Percentiles rank a stretch among this genome's conserved stretches.
phyloP scores from a whole-genome alignment of 2,888 invertebrate genomes.

The Rhamphomyia laevipes region DNA sequence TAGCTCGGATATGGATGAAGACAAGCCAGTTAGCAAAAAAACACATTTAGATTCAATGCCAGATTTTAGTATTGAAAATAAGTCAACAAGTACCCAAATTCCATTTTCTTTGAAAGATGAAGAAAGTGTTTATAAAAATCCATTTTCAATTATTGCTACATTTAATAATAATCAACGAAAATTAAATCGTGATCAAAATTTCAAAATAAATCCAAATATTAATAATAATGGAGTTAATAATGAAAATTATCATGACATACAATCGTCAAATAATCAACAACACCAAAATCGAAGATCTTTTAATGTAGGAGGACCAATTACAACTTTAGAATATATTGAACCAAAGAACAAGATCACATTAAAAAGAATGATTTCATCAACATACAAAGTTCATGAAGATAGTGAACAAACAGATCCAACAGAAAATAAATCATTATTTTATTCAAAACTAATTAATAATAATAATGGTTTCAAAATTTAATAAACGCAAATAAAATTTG shows the following conservation, averaged over 20 bases:
- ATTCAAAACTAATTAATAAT: not conserved
- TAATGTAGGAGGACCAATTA: not conserved
- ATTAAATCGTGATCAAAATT: not conserved
- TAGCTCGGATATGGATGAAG: constrained; percentile 45
- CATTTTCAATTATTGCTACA: not conserved
- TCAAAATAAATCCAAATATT: not conserved
- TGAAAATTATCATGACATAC: too few species aligned
- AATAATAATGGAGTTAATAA: not conserved
- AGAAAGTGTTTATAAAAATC: not conserved
- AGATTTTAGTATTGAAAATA: too few species aligned
- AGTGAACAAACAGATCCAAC: not conserved
- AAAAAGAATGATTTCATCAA: not conserved
- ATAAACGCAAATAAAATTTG: too few species aligned
- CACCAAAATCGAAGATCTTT: not conserved
- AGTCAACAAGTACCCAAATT: too few species aligned
- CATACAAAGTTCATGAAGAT: not conserved
- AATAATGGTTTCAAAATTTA: not conserved
- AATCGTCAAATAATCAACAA: not conserved
- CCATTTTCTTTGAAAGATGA: not conserved
- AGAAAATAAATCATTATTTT: not conserved
- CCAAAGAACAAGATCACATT: not conserved
- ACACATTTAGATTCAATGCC: not conserved
- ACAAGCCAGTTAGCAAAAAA: not conserved
- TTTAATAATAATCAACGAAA: not conserved
- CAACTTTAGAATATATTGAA: not conserved